phyloP scores from a whole-genome alignment of 1,140 invertebrate genomes.

The Macrocentrus cingulum region DNA sequence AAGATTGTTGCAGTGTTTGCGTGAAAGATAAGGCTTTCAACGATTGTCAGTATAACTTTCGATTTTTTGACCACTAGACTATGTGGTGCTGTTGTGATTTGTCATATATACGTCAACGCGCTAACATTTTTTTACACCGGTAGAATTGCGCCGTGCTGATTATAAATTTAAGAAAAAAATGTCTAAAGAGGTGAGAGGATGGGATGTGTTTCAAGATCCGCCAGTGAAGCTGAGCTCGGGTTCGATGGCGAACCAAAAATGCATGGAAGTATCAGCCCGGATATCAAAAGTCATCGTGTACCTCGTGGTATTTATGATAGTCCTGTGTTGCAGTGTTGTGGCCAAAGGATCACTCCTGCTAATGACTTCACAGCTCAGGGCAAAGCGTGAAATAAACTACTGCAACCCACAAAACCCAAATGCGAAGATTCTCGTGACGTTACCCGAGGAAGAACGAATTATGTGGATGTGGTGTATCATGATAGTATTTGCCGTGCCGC shows the following conservation, averaged over 20 bases:
- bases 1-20: no score
- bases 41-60: no score
- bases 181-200: slow-evolving; percentile 92
- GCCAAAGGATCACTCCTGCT: slow-evolving; percentile 85
- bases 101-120: no score
- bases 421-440: slow-evolving; percentile 76
- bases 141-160: no score
- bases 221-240: slow-evolving; percentile 85
- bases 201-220: slow-evolving; percentile 91
- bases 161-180: no score
- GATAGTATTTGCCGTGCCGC: slow-evolving; percentile 82
- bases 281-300: slow-evolving; percentile 85
- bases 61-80: no score
- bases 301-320: slow-evolving; percentile 82
- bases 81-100: no score
- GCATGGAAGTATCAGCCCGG: slow-evolving; percentile 82
- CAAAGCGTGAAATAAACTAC: slow-evolving; percentile 72
- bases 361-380: slow-evolving; percentile 86
- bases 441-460: slow-evolving; percentile 81
- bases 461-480: slow-evolving; percentile 92
- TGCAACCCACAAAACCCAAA: slow-evolving; percentile 82
- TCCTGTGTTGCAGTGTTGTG: slow-evolving; percentile 78
- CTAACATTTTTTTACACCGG: no score
- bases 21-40: no score
- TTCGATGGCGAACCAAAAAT: slow-evolving; percentile 84